Evolutionary conservation across 2,888 invertebrate genomes (phyloP).

Genomic region (Acronicta aceris): DNA sequence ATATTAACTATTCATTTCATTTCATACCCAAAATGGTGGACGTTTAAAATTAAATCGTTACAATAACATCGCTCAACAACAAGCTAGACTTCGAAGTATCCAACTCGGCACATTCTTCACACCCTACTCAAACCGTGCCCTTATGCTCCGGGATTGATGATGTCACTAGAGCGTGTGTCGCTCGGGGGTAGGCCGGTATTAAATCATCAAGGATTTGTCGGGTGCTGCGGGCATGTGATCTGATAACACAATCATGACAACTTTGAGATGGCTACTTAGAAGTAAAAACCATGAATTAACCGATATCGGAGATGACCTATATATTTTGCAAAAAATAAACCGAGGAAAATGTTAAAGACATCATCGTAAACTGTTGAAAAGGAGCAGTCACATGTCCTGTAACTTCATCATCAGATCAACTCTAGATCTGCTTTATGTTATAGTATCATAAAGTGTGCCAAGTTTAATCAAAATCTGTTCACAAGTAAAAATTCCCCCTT

Average conservation of each 20-base stretch:
- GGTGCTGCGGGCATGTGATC: constrained; percentile 19
- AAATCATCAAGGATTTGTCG: constrained; percentile 36
- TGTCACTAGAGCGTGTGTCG: constrained; percentile 12
- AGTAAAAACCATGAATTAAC: constrained; percentile 4
- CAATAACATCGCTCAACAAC: not conserved
- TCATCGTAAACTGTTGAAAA: too few species aligned
- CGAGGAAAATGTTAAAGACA: too few species aligned
- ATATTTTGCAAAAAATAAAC: not conserved
- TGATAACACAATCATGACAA: constrained; percentile 1
- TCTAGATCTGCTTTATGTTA: too few species aligned
- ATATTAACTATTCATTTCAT: too few species aligned
- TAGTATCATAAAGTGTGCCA: too few species aligned
- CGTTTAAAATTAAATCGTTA: too few species aligned
- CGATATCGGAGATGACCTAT: not conserved
- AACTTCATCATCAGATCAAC: too few species aligned
- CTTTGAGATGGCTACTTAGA: constrained; percentile 2
- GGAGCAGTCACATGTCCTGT: too few species aligned
- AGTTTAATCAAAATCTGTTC: too few species aligned
- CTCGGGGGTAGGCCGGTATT: constrained; percentile 6
- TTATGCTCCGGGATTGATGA: constrained; percentile 21
- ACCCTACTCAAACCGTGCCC: not conserved
- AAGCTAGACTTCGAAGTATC: not conserved
- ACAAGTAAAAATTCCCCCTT: too few species aligned
- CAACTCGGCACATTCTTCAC: not conserved
- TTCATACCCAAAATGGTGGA: too few species aligned